Base-by-base conservation (phyloP, 2,888 invertebrate genomes). In the Tricholauxania praeusta region DNA sequence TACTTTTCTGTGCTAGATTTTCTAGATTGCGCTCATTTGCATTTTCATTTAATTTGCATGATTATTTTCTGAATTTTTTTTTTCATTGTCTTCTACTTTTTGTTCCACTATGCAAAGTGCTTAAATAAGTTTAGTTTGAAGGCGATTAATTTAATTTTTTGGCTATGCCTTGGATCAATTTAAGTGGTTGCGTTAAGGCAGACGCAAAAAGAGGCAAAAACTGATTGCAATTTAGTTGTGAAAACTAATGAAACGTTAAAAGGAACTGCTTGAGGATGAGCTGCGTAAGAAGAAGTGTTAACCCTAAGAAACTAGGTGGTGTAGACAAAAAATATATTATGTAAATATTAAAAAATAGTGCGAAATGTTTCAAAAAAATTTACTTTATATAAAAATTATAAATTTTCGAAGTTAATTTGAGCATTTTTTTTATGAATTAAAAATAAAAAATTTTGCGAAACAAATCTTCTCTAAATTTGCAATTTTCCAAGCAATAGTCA, bases 131-230 rank as follows among this genome's bases (percentile, higher is more conserved):
- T 64, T 39, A 39, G 39, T 39, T 12, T 19, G 66, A 53, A 47
- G 66, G 47, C 66, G 66, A 55, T 67, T 67, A 55, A 67, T 55
- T 67, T 55, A 67, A 67, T 32, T 55, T 55, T 55, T 53, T 14
- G 62, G 53, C 39, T 39, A 39, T 39, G 39, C 39, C 10, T 4
- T 39, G 39, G 39, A 39, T 39, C 39, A 39, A 39, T 39, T 39
- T 39, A 39, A 39, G 39, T 39, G 39, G 39, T 39, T 39, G 39
- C 6, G 39, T 39, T 39, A 39, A 10, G 2, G 39, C 39, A 39
- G 5, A 39, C 7, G 10, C 10, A 10, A 39, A 39, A 10, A 39
- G 28, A n/a, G 10, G 62, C 39, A 62, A 62, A 22, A 22, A 32
- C 62, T 22, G 19, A 28, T 32, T 22, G 22, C 22, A 55, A 55